A percentile compares a stretch with the other conserved stretches of the same genome.
phyloP scores from a whole-genome alignment of 2,113 vertebrate genomes.

The Nansenia antarctica region DNA sequence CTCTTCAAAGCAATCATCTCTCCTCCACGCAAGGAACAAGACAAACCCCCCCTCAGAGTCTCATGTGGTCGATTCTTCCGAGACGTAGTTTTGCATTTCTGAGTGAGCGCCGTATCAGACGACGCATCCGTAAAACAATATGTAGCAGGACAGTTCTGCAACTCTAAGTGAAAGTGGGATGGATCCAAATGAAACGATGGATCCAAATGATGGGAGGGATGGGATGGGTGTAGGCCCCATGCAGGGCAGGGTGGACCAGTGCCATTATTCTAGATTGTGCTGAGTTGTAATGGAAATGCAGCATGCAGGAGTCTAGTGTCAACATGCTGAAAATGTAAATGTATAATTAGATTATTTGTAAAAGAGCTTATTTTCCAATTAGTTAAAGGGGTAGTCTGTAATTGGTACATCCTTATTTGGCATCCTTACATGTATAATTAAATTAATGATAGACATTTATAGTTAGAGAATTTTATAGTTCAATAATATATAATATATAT shows the following conservation, averaged over 20 bases:
- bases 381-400: too few relatives aligned
- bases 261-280: neutral
- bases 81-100: too few relatives aligned
- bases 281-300: neutral
- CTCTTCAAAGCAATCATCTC: constrained; percentile 8
- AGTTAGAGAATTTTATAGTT: too few relatives aligned
- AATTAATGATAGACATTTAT: too few relatives aligned
- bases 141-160: neutral
- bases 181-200: neutral
- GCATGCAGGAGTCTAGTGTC: neutral
- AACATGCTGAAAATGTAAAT: neutral
- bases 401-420: too few relatives aligned
- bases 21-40: constrained; percentile 19
- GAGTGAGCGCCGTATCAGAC: too few relatives aligned
- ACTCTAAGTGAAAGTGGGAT: neutral
- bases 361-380: neutral
- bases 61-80: constrained; percentile 7
- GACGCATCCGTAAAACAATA: too few relatives aligned
- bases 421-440: too few relatives aligned
- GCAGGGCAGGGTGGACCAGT: too few relatives aligned
- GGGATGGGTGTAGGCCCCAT: too few relatives aligned
- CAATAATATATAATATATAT: too few relatives aligned
- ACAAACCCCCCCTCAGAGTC: neutral
- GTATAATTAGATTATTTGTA: neutral
- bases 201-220: too few relatives aligned